Conservation (phyloP, 2,113 vertebrate genomes). For the Salvelinus namaycush region DNA sequence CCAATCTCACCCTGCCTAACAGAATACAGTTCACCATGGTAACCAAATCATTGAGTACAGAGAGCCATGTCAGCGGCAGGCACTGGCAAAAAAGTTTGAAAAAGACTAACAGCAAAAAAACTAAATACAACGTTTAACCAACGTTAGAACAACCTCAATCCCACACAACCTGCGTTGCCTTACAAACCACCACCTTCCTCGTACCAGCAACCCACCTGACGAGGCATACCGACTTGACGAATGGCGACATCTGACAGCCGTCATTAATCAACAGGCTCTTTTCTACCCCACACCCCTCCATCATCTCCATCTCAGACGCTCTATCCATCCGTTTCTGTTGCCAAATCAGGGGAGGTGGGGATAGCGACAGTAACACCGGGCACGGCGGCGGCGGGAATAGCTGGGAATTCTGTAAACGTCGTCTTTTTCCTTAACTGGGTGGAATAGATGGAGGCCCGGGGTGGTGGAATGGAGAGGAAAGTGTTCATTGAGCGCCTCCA, state of each 20-base stretch:
- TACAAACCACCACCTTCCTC: background rate
- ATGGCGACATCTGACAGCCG: constrained; percentile 48
- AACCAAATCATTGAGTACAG: constrained; percentile 47
- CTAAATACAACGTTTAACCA: background rate
- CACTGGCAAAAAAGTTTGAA: background rate
- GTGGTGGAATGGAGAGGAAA: constrained; percentile 13
- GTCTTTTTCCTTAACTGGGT: constrained; percentile 49
- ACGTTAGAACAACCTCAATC: background rate
- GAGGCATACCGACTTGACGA: constrained; percentile 50
- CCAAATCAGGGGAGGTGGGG: constrained; percentile 25
- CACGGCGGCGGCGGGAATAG: constrained; percentile 18
- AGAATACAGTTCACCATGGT: constrained; percentile 65
- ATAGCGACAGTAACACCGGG: background rate
- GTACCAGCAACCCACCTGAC: constrained; percentile 17
- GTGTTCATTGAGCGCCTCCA: constrained; percentile 19
- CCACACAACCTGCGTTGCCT: background rate
- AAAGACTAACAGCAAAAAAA: background rate
- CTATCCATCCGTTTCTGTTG: constrained; percentile 36
- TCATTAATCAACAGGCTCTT: constrained; percentile 35
- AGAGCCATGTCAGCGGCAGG: background rate
- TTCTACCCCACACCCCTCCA: constrained; percentile 7
- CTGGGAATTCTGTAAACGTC: constrained; percentile 38
- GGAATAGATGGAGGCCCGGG: constrained; percentile 33
- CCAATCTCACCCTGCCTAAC: constrained; percentile 49
- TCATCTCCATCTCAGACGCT: constrained; percentile 13